Evolutionary conservation across 2,797 vertebrate species (phyloP).

Genomic region (Neosalanx taihuensis): DNA sequence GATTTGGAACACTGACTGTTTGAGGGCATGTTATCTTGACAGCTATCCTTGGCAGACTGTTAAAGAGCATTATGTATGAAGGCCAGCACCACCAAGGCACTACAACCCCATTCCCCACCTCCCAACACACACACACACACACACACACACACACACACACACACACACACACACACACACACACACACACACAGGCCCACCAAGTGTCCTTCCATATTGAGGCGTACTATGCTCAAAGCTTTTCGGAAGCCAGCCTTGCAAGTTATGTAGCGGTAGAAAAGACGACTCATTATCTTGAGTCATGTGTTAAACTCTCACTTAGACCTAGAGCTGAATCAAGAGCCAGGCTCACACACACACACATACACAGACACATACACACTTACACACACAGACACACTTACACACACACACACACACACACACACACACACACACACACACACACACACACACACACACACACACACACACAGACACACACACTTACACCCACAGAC

Average conservation of each 20-base stretch:
- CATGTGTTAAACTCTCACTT: constrained; percentile 65
- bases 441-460: too few species aligned
- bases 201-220: constrained; percentile 61
- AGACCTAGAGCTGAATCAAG: constrained; percentile 58
- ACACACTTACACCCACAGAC: too few species aligned
- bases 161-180: neutral
- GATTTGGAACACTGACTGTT: constrained; percentile 34
- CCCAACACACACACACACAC: neutral
- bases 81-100: constrained; percentile 12
- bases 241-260: constrained; percentile 50
- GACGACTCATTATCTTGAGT: constrained; percentile 65
- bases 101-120: neutral
- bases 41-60: constrained; percentile 39
- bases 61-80: constrained; percentile 44
- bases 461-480: too few species aligned
- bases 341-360: constrained; percentile 42
- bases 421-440: too few species aligned
- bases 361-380: too few species aligned
- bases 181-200: neutral
- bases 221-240: constrained; percentile 53
- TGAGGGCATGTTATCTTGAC: constrained; percentile 26
- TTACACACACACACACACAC: too few species aligned
- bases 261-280: constrained; percentile 58
- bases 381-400: too few species aligned
- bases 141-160: neutral